Percentiles rank a stretch among this genome's conserved stretches.
phyloP scores from a whole-genome alignment of 2,113 vertebrate species.

The Orthonyx spaldingii region DNA sequence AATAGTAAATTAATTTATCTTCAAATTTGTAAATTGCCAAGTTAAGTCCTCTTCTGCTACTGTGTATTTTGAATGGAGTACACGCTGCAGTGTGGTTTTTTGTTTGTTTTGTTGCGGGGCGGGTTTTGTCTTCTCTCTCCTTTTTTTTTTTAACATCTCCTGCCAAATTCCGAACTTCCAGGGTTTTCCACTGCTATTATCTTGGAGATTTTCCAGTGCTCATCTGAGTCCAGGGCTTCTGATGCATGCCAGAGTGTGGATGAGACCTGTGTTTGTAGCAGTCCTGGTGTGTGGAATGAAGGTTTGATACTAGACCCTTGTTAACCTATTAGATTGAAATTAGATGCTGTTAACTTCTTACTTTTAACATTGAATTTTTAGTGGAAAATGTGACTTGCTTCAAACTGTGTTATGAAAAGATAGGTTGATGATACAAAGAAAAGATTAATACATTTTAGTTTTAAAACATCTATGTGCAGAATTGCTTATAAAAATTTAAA shows the following conservation, averaged over 20 bases:
- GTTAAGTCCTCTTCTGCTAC: not conserved
- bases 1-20: not conserved
- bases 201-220: not conserved
- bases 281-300: not conserved
- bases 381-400: not conserved
- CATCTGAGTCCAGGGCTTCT: not conserved
- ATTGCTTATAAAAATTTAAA: not conserved
- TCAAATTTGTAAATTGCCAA: not conserved
- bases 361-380: not conserved
- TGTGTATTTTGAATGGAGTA: not conserved
- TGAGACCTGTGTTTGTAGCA: not conserved
- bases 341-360: not conserved
- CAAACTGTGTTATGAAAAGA: not conserved
- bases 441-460: not conserved
- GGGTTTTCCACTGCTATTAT: not conserved
- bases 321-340: not conserved
- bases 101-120: not conserved
- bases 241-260: rapidly evolving
- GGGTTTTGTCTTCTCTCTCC: not conserved
- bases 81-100: not conserved
- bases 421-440: not conserved
- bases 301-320: not conserved
- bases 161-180: not conserved
- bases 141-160: not conserved
- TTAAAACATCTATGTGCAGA: not conserved